Evolutionary conservation across 2,888 invertebrate species (phyloP).

Genomic region (Hydraecia micacea): DNA sequence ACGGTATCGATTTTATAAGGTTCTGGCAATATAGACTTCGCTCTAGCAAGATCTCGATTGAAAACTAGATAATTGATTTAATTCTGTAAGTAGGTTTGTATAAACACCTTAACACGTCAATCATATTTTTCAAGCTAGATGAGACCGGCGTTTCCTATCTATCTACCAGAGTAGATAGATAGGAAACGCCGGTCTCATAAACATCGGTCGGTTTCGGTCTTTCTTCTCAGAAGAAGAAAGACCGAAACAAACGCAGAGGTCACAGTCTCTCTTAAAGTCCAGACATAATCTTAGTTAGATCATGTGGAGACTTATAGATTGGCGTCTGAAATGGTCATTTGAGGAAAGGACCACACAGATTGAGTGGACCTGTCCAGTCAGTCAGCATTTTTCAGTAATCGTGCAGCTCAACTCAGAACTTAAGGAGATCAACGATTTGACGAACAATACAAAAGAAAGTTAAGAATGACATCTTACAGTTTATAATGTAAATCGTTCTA

Average conservation of each 20-base stretch:
- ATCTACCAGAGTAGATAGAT: too few relatives aligned
- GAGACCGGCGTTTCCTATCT: not conserved
- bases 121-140: not conserved
- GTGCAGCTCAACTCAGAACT: not conserved
- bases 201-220: too few relatives aligned
- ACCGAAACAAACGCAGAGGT: not conserved
- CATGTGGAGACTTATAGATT: not conserved
- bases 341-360: not conserved
- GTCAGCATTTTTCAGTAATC: not conserved
- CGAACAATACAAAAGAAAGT: not conserved
- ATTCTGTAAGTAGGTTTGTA: not conserved
- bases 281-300: not conserved
- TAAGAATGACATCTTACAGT: not conserved
- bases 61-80: not conserved
- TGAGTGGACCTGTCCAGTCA: not conserved
- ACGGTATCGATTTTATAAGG: constrained; percentile 1
- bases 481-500: not conserved
- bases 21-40: not conserved
- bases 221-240: too few relatives aligned
- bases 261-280: not conserved
- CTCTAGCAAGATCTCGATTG: not conserved
- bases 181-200: too few relatives aligned
- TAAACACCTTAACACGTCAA: not conserved
- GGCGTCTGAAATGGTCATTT: not conserved
- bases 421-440: not conserved